Evolutionary conservation across 2,113 vertebrate species (phyloP), one percentile per base, ranked within the genome.

Genomic region (Tilapia sparmanii): DNA sequence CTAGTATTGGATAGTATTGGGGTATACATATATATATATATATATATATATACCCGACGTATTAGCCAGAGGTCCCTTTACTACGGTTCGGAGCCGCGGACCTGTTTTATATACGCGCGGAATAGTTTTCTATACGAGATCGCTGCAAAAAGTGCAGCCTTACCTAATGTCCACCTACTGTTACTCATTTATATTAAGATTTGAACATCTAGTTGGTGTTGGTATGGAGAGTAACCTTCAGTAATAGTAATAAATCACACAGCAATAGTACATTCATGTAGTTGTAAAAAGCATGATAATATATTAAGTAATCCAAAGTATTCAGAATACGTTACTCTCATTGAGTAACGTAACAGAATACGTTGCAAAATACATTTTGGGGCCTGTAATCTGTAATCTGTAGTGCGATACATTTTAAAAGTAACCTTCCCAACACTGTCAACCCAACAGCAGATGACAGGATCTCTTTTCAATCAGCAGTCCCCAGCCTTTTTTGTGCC

Each of bases 221-320:
- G 31, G 31, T 57, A 0, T 15, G 7, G 54, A 3, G 54, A 57
- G 22, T 5, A 15, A 15, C 54, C 1, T 16, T 16, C 13, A 57
- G 55, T 2, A 5, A 53, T 52, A 57, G 55, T 2, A 5, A 53
- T 52, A 0, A 52, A 10, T 52, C 18, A n/a, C 24, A 57, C 12
- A 57, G 13, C 24, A 59, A 59, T 16, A 57, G 3, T 0, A 16
- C 24, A 59, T 59, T 29, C 24, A 59, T 5, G 13, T 29, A 16
- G 24, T 0, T 29, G 13, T 2, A 29, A 57, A 57, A 0, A 59
- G 7, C 13, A 29, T 0, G 0, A 0, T 9, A 16, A 59, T 16
- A 29, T 57, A 9, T 0, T 59, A 59, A 0, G 54, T 59, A 59
- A 16, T 59, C 55, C 24, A 59, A 59, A 59, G 24, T 59, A 59